phyloP scores from a whole-genome alignment of 37 sponge, comb jelly and placozoan species.

The Aphrocallistes beatrix region DNA sequence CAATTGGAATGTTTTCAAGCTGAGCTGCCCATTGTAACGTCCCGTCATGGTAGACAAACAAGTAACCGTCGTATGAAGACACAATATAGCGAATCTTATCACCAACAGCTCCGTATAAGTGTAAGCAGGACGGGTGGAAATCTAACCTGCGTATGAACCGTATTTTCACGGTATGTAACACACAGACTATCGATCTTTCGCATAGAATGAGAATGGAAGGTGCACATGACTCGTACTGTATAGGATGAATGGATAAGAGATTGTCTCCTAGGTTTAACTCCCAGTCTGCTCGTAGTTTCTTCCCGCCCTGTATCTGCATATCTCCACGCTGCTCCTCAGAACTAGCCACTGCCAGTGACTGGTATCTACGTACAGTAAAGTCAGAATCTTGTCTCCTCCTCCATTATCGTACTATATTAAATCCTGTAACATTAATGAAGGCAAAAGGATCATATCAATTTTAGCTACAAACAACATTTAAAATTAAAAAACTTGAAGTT shows the following conservation, averaged over 20 bases:
- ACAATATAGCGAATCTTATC: conserved; percentile 13
- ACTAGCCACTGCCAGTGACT: conserved; percentile 26
- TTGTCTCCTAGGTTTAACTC: conserved; percentile 59
- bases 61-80: not conserved
- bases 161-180: conserved; percentile 48
- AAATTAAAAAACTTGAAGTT: too few species aligned
- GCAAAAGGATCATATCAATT: too few species aligned
- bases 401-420: too few species aligned
- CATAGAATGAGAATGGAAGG: conserved; percentile 35
- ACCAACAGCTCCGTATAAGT: not conserved
- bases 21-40: conserved; percentile 19
- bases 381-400: too few species aligned
- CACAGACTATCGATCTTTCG: conserved; percentile 51
- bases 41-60: conserved; percentile 18
- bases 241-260: conserved; percentile 35
- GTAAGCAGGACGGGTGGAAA: conserved; percentile 28
- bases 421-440: too few species aligned
- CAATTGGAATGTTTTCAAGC: not conserved
- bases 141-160: conserved; percentile 69
- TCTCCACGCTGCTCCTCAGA: conserved; percentile 20
- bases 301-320: conserved; percentile 21
- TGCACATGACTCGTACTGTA: not conserved
- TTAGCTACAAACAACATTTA: too few species aligned
- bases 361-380: too few species aligned
- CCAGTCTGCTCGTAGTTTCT: conserved; percentile 45